Conservation (phyloP, 2,113 vertebrate species). For the Amphilophus citrinellus region DNA sequence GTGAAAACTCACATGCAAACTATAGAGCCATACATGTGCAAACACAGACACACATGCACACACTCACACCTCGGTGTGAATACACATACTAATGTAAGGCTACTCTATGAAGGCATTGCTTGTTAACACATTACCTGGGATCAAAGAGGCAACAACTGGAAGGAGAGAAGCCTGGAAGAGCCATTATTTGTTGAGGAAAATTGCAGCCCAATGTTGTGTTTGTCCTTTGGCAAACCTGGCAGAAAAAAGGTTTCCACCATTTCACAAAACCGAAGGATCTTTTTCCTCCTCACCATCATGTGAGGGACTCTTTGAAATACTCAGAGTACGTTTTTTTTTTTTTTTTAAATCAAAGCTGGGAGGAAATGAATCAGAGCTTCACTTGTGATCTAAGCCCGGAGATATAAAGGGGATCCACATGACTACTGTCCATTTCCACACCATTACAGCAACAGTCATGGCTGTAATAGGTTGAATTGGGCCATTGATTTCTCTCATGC, state of each 20-base stretch:
- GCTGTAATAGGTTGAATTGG: slow-evolving; percentile 74
- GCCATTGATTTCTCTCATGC: slow-evolving; percentile 70
- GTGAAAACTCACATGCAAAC: slow-evolving; percentile 74
- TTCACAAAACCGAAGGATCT: slow-evolving; percentile 51
- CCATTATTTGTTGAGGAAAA: slow-evolving; percentile 73
- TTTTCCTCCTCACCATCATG: slow-evolving; percentile 61
- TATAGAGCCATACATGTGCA: slow-evolving; percentile 26
- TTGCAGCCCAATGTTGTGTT: slow-evolving; percentile 63
- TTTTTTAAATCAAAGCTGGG: slow-evolving; percentile 58
- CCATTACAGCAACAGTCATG: slow-evolving; percentile 78
- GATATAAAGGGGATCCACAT: slow-evolving; percentile 74
- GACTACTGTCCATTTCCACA: slow-evolving; percentile 76
- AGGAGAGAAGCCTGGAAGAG: slow-evolving; percentile 47
- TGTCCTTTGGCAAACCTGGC: slow-evolving; percentile 64
- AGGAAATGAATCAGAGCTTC: slow-evolving; percentile 70
- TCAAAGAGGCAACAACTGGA: slow-evolving; percentile 69
- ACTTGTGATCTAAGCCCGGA: slow-evolving; percentile 68
- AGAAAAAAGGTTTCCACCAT: slow-evolving; percentile 52
- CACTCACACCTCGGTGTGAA: slow-evolving; percentile 50
- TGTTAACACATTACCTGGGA: slow-evolving; percentile 80
- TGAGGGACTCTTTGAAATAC: slow-evolving; percentile 73
- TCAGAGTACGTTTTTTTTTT: not conserved
- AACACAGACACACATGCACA: slow-evolving; percentile 58
- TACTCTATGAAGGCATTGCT: slow-evolving; percentile 68
- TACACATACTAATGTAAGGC: slow-evolving; percentile 65